These are phyloP conservation scores for Dendrolimus kikuchii DNA, from an alignment of 1,140 invertebrate genomes.

Conservation along the genomic window DNA sequence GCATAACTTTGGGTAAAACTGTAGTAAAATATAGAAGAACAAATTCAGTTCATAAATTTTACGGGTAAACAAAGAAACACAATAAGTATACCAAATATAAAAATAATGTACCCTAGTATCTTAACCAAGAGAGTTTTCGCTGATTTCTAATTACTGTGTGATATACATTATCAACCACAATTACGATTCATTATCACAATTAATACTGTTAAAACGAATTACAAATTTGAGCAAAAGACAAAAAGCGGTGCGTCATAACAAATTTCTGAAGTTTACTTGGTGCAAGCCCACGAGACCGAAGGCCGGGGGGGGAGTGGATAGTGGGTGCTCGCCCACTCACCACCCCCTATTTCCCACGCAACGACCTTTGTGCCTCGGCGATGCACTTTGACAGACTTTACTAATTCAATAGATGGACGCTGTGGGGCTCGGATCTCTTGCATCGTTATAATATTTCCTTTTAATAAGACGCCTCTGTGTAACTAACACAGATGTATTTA, in stretches of 20 bases:
- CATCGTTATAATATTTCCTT: neutral
- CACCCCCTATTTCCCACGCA: conserved; percentile 57
- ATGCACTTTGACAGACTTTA: conserved; percentile 70
- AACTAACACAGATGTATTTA: too few species aligned
- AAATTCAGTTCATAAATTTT: too few species aligned
- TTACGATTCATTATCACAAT: neutral
- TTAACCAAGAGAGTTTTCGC: too few species aligned
- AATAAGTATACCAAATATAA: too few species aligned
- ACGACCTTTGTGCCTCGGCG: conserved; percentile 66
- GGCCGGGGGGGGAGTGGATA: conserved; percentile 12
- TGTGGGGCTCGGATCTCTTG: conserved; percentile 27
- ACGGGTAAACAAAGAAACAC: too few species aligned
- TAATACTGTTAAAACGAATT: neutral
- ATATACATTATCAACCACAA: neutral
- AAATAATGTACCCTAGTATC: too few species aligned
- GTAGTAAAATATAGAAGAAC: too few species aligned
- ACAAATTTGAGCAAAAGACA: conserved; percentile 27
- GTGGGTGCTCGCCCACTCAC: conserved; percentile 19
- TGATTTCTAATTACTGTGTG: too few species aligned
- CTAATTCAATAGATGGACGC: conserved; percentile 68
- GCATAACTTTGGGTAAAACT: too few species aligned
- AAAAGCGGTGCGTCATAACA: conserved; percentile 66
- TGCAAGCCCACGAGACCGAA: conserved; percentile 38
- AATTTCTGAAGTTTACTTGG: conserved; percentile 60
- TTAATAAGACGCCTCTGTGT: neutral